Base-by-base conservation (phyloP, 2,888 invertebrate species). In the Therioaphis trifolii region DNA sequence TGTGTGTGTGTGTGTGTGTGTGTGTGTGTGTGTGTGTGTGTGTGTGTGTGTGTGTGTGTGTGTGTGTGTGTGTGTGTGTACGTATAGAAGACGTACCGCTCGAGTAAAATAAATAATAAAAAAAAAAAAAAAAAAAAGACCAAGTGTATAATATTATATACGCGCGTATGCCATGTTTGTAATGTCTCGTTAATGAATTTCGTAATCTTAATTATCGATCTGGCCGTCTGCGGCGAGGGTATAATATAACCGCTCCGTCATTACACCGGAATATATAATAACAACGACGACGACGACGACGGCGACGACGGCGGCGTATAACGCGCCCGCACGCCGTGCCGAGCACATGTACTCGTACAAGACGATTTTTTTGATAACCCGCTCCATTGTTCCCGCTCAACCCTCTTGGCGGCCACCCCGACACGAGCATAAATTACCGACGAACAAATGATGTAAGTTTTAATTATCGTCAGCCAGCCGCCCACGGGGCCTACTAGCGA, bases 141-240 rank as follows among this genome's bases (percentile, higher is more conserved):
- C 7, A 7, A 35, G 7, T 35, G 7, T 35, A 35, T 35, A 35
- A n/a, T n/a, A n/a, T n/a, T n/a, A n/a, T n/a, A n/a, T n/a, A n/a
- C n/a, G n/a, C n/a, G n/a, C n/a, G n/a, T n/a, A n/a, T n/a, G n/a
- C n/a, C n/a, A n/a, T n/a, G n/a, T n/a, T n/a, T n/a, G n/a, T n/a
- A n/a, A 68, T 52, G 78, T 75, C 66, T 78, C 68, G 78, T 78
- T 78, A 78, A 78, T 78, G 78, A 78, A 79, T 69, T 69, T 69
- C 79, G 52, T 80, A 80, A 80, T 80, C 80, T 80, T 61, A 80
- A 80, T 80, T 80, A 80, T 80, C 71, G 80, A 80, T 80, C 80
- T 71, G 46, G 46, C 71, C 71, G 61, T 69, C 61, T 71, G 80
- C 61, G 58, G 55, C 52, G 52, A 40, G 58, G 52, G 2, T 52